phyloP scores from a whole-genome alignment of 1,140 invertebrate genomes.

The Drosophila lowei region DNA sequence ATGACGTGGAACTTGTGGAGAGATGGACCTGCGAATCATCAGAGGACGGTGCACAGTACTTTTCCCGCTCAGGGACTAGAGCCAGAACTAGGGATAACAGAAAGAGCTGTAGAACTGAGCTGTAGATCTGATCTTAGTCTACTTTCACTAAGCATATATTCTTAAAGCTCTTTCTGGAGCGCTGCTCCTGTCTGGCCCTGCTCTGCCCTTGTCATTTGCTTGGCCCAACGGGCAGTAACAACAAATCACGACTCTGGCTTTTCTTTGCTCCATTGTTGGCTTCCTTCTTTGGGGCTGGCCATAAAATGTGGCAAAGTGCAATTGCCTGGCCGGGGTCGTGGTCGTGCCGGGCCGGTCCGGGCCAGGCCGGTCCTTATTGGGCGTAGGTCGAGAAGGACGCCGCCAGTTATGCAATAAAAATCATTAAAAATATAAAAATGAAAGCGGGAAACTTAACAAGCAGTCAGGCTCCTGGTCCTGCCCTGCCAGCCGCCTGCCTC shows the following conservation, averaged over 20 bases:
- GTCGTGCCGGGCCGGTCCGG: not conserved
- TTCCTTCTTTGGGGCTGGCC: constrained; percentile 16
- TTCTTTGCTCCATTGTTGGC: constrained; percentile 22
- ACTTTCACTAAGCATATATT: not conserved
- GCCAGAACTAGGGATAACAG: too few relatives aligned
- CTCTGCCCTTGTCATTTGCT: not conserved
- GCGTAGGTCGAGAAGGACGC: constrained; percentile 24
- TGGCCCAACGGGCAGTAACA: constrained; percentile 26
- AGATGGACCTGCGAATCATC: too few relatives aligned
- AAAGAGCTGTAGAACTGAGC: not conserved
- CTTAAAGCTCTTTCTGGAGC: constrained; percentile 17
- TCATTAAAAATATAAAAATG: constrained; percentile 81
- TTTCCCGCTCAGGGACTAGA: too few relatives aligned
- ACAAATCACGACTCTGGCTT: constrained; percentile 41
- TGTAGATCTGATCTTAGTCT: not conserved
- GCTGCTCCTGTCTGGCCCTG: not conserved
- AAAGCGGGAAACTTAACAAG: constrained; percentile 77
- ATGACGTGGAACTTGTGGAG: too few relatives aligned
- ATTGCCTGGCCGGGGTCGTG: constrained; percentile 48
- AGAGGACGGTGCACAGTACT: too few relatives aligned
- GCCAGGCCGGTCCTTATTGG: not conserved
- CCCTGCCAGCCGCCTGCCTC: not conserved
- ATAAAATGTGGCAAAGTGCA: constrained; percentile 81
- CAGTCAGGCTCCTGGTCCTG: constrained; percentile 11
- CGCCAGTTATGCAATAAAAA: constrained; percentile 78